Evolutionary conservation across 2,113 vertebrate genomes (phyloP).

Genomic region (Hoplias malabaricus): DNA sequence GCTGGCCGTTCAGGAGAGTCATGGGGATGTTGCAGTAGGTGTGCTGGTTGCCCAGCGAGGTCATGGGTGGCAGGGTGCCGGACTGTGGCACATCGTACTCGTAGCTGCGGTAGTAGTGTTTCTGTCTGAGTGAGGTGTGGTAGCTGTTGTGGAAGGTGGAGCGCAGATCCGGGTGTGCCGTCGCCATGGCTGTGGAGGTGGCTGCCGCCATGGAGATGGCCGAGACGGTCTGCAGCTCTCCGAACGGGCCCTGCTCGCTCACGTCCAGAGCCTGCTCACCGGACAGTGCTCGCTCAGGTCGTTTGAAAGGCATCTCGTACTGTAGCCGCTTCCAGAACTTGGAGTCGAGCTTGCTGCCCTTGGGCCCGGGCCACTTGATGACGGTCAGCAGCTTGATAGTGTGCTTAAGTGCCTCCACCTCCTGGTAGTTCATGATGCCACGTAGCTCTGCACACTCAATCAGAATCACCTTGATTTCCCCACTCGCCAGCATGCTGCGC

Average conservation of each 20-base stretch:
- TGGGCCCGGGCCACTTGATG: constrained; percentile 93
- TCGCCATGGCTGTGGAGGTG: constrained; percentile 92
- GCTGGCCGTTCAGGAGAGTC: constrained; percentile 96
- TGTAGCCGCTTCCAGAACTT: constrained; percentile 98
- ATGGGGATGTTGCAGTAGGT: constrained; percentile 99
- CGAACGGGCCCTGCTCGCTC: constrained; percentile 94
- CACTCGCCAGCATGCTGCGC: constrained; percentile 93
- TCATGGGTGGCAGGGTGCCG: constrained; percentile 84
- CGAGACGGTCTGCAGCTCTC: constrained; percentile 95
- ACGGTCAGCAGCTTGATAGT: constrained; percentile 96
- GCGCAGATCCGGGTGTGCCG: constrained; percentile 91
- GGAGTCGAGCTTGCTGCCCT: constrained; percentile 94
- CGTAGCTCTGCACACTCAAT: constrained; percentile 95
- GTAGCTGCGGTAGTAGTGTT: constrained; percentile 97
- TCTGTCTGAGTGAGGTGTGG: constrained; percentile 90
- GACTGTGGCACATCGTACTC: constrained; percentile 91
- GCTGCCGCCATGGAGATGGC: constrained; percentile 97
- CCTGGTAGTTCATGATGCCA: constrained; percentile 98
- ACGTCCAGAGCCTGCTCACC: constrained; percentile 96
- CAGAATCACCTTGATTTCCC: constrained; percentile 96
- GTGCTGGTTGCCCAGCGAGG: constrained; percentile 93
- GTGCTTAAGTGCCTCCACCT: constrained; percentile 96
- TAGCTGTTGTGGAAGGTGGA: constrained; percentile 90
- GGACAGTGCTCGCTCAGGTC: constrained; percentile 88
- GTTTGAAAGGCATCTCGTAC: constrained; percentile 98